Evolutionary conservation across 2,888 invertebrate genomes (phyloP).

Genomic region (Lasioglossum malachurum): DNA sequence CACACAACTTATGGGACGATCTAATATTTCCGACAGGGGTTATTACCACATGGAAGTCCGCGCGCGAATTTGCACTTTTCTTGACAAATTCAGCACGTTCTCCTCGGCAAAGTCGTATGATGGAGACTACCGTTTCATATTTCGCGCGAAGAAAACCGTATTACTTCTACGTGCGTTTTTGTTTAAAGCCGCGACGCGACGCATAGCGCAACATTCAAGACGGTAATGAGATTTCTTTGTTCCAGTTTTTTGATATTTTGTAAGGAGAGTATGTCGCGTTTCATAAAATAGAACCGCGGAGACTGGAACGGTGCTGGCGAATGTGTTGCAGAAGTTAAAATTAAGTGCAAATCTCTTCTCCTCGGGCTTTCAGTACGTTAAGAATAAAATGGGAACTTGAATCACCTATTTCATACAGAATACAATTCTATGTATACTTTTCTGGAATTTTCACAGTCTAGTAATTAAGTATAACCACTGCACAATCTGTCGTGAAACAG

Average conservation of each 20-base stretch:
- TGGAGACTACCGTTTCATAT: background rate
- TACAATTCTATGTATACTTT: background rate
- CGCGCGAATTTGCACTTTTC: background rate
- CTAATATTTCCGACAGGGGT: background rate
- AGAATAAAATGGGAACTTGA: background rate
- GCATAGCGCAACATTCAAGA: background rate
- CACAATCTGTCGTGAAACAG: background rate
- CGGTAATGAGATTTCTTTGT: constrained; percentile 13
- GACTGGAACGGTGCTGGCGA: background rate
- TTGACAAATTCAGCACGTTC: constrained; percentile 6
- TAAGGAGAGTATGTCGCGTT: background rate
- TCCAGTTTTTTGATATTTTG: constrained; percentile 12
- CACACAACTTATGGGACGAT: background rate
- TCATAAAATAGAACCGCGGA: background rate
- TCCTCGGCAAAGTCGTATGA: background rate
- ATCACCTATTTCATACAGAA: background rate
- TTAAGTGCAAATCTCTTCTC: background rate
- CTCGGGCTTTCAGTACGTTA: background rate
- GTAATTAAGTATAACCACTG: background rate
- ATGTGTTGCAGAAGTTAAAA: background rate
- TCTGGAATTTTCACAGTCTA: background rate
- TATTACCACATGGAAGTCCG: background rate
- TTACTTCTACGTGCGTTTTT: background rate
- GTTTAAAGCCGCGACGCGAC: background rate
- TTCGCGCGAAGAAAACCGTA: constrained; percentile 6